Evolutionary conservation across 2,113 vertebrate genomes (phyloP), one percentile per base, ranked within the genome.

Genomic region (Junco hyemalis): DNA sequence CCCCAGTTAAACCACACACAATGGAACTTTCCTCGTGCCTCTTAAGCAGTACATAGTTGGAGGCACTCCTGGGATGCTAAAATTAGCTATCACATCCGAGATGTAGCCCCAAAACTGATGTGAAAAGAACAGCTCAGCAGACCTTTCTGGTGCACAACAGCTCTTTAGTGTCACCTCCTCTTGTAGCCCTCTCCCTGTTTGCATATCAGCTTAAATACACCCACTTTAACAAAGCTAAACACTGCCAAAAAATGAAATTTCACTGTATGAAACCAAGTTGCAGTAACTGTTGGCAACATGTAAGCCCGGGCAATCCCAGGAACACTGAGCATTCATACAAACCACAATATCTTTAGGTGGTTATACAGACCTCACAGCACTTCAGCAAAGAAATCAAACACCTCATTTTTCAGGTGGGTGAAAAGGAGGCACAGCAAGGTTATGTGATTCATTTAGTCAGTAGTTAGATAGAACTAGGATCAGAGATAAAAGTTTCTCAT

Each of bases 321-420:
- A 70, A 56, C 29, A 66, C 31, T 56, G 53, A 81, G 68, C 18
- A 42, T 79, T 82, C 74, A 45, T 18, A 51, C 12, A 85, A 70
- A 64, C 24, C 23, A 42, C 9, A 36, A 60, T 38, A 65, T 36
- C 35, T 63, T 89, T 29, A 89, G 56, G 51, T 36, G 44, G 33
- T 64, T 53, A 36, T 20, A 64, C 24, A 81, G 70, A 81, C 48
- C 53, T 84, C 44, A 50, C n/a, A 79, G 71, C 38, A 18, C 59
- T 31, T 90, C 48, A 50, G n/a, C n/a, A 89, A 82, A 78, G 50
- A 77, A 94, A 64, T 88, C 64, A 96, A 92, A 69, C 20, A 38
- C 8, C 16, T 47, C 8, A 19, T 61, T 91, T 71, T 91, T 89
- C n/a, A 74, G 63, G 70, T 64, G 33, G 40, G 63, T 90, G 48